Evolutionary conservation across 2,888 invertebrate genomes (phyloP).

Genomic region (Eurytoma californica): DNA sequence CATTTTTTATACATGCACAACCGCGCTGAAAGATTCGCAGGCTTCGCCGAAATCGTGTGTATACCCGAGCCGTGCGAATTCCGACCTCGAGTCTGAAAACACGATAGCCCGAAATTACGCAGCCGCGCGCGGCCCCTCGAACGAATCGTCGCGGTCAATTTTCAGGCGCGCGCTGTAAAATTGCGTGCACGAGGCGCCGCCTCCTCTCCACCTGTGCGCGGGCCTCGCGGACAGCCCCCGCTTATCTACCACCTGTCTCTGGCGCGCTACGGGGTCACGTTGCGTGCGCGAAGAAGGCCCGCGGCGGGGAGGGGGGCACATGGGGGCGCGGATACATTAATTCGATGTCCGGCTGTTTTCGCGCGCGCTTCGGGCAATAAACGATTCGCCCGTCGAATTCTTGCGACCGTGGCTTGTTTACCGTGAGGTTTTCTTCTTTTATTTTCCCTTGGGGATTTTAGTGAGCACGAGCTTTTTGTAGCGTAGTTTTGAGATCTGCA

Average conservation of each 20-base stretch:
- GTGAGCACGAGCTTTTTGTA: too few relatives aligned
- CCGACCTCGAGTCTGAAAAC: background rate
- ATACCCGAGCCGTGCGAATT: too few relatives aligned
- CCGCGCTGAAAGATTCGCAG: background rate
- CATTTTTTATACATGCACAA: too few relatives aligned
- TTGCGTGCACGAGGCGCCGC: background rate
- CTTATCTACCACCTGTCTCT: conserved; percentile 60
- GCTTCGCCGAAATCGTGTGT: background rate
- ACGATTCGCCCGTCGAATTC: conserved; percentile 29
- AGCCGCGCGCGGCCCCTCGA: background rate
- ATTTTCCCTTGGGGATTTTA: too few relatives aligned
- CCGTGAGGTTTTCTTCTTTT: too few relatives aligned
- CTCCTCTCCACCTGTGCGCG: conserved; percentile 1
- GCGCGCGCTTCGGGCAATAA: background rate
- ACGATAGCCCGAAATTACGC: background rate
- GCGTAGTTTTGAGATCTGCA: too few relatives aligned
- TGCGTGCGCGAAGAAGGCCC: background rate
- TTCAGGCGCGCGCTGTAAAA: background rate
- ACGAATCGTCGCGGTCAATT: background rate
- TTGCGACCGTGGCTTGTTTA: too few relatives aligned
- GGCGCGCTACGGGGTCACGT: background rate
- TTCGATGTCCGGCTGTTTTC: too few relatives aligned
- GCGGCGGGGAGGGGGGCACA: background rate
- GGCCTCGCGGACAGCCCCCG: conserved; percentile 7
- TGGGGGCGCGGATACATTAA: too few relatives aligned